Evolutionary conservation across 1,140 invertebrate species (phyloP), one percentile per base, ranked within the genome.

Genomic region (Bactericera cockerelli): DNA sequence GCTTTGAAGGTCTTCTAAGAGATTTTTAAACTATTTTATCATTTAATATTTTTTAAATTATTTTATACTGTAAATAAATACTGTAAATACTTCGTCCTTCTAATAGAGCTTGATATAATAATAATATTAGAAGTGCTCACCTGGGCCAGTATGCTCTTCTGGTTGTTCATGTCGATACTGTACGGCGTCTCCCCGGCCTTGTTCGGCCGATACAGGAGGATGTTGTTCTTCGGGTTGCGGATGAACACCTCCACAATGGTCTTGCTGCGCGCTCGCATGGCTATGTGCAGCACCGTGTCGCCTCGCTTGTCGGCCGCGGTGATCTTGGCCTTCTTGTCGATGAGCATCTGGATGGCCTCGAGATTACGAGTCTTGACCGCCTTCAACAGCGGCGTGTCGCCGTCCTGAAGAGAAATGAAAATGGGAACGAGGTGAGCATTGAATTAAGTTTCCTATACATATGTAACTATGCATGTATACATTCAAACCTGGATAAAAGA

Each of bases 121-220:
- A n/a, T n/a, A n/a, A n/a, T n/a, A n/a, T n/a, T n/a, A n/a, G n/a
- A n/a, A n/a, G 13, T 31, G 3, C 42, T 49, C 42, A 49, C 42
- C 69, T 96, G 91, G 49, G 90, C 88, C 25, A 98, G 74, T 65
- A 98, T 94, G 1, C 91, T 89, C 70, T 94, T 95, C 63, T 90
- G 87, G 74, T 96, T 88, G 67, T 83, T 86, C 63, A 91, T 83
- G 74, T 99, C 96, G 64, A 99, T 96, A 69, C 92, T 95, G 72
- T 99, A 99, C 0, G 96, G 93, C 0, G 95, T 99, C 72, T 99
- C 94, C 25, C 93, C 93, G 24, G 84, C 77, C 68, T 90, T 86
- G 72, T 99, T 99, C 4, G 93, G 93, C 65, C 91, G 77, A 73
- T 99, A 99, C 10, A 99, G 72, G 53, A 98, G 74, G 68, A 97